Base-by-base conservation (phyloP, 2,888 invertebrate species). In the Apamea crenata region DNA sequence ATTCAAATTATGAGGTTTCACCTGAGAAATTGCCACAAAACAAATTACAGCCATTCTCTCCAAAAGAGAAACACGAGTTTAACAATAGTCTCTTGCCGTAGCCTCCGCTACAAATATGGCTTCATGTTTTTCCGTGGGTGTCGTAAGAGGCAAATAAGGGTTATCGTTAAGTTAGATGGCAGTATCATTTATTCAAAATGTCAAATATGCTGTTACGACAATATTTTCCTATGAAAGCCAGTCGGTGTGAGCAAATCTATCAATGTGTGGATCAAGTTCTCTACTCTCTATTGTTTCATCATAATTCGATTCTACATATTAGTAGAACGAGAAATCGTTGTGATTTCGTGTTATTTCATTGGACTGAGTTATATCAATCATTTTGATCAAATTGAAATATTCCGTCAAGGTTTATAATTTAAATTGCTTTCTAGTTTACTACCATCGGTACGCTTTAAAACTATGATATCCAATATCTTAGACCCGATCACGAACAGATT, bases 1-100 rank as follows among this genome's bases (percentile, higher is more conserved):
- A 94, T 93, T 94, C 91, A 93, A 93, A 94, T 94, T 90, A 91
- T 87, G 79, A 87, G 84, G 86, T 89, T 89, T 91, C 90, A 92
- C 91, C 89, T 91, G 89, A 91, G 90, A 92, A 89, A 91, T 90
- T 86, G 86, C 86, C 84, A 85, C 89, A 87, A 86, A 88, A 88
- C 89, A 90, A 90, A 90, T 89, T 88, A 89, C 84, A 82, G 84
- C 84, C 83, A 81, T 88, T 90, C 83, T 87, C 88, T 90, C 82
- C 79, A 80, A 86, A 88, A 88, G 87, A 83, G 82, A 89, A 82
- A 86, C 86, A 84, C 77, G 76, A 78, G 75, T 87, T 87, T 82
- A 82, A 88, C 87, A 85, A 88, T 85, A 67, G 82, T 77, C 67
- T 79, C 61, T 78, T 71, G 66, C 63, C 44, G 65, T 77, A 61